phyloP scores from a whole-genome alignment of 1,140 invertebrate species.

The Hydropsyche tenuis region DNA sequence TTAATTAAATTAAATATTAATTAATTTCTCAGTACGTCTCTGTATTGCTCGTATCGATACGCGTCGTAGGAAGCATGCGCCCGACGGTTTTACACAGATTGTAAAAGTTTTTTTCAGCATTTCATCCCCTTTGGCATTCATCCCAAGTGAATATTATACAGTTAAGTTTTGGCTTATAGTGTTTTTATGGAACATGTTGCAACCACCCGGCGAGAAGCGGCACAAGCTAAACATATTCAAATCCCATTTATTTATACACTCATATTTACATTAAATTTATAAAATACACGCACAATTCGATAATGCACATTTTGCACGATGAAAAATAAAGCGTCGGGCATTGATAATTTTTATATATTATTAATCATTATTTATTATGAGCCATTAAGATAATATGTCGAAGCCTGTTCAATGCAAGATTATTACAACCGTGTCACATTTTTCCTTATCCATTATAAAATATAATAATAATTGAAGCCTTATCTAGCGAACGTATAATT shows the following conservation, averaged over 20 bases:
- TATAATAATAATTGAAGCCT: conserved; percentile 25
- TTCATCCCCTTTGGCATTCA: conserved; percentile 10
- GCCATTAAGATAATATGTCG: conserved; percentile 15
- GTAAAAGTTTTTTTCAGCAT: conserved; percentile 20
- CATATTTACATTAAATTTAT: too few species aligned
- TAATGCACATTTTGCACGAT: too few species aligned
- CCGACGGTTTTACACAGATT: conserved; percentile 33
- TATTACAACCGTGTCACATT: conserved; percentile 6
- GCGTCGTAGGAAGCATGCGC: conserved; percentile 8
- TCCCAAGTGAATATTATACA: conserved; percentile 20
- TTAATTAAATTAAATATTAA: too few species aligned
- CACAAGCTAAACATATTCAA: background rate
- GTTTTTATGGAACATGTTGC: conserved; percentile 23
- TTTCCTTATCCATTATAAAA: conserved; percentile 21
- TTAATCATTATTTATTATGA: conserved; percentile 9
- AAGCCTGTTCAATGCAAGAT: conserved; percentile 24
- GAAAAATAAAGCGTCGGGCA: too few species aligned
- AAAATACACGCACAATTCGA: too few species aligned
- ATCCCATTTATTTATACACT: too few species aligned
- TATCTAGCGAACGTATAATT: background rate
- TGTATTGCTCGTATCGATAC: conserved; percentile 12
- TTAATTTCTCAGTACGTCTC: background rate
- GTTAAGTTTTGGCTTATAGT: conserved; percentile 19
- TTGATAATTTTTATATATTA: background rate
- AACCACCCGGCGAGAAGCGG: conserved; percentile 23